A percentile compares a stretch with the other conserved stretches of the same genome.
Evolutionary conservation across 1,140 invertebrate species (phyloP).

Genomic region (Caenorhabditis inopinata): DNA sequence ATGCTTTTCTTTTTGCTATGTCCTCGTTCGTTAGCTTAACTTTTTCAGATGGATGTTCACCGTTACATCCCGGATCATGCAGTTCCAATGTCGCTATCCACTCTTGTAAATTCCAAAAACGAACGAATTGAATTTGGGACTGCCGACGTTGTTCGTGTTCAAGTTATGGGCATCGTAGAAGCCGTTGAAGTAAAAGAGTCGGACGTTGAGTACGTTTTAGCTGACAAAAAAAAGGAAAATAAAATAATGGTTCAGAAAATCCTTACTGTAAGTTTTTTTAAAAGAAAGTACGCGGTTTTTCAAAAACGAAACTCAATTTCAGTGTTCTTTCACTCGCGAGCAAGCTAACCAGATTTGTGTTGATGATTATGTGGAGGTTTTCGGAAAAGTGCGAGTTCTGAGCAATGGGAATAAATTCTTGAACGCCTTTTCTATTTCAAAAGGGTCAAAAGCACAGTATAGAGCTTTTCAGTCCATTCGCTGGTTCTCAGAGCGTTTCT

Average conservation of each 20-base stretch:
- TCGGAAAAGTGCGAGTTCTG: background rate
- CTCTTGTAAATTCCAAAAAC: background rate
- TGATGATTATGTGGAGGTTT: background rate
- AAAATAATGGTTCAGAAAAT: background rate
- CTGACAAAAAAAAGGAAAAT: background rate
- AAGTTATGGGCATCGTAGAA: background rate
- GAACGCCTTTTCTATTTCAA: background rate
- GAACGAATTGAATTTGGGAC: background rate
- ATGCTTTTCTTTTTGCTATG: too few relatives aligned
- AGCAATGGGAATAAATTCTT: background rate
- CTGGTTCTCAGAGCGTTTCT: background rate
- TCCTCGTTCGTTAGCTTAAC: too few relatives aligned
- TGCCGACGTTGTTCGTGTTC: background rate
- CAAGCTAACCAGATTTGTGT: background rate
- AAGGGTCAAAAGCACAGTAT: background rate
- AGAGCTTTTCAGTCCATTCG: too few relatives aligned
- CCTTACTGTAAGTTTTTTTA: background rate
- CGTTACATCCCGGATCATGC: background rate
- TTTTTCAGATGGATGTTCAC: background rate
- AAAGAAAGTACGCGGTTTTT: background rate
- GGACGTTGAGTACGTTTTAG: background rate
- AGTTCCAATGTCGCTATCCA: background rate
- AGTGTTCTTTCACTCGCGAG: background rate
- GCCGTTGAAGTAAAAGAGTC: background rate
- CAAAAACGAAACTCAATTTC: background rate